A percentile compares a stretch with the other conserved stretches of the same genome.
phyloP scores from a whole-genome alignment of 2,888 invertebrate genomes.

The Tolmerus cingulatus region DNA sequence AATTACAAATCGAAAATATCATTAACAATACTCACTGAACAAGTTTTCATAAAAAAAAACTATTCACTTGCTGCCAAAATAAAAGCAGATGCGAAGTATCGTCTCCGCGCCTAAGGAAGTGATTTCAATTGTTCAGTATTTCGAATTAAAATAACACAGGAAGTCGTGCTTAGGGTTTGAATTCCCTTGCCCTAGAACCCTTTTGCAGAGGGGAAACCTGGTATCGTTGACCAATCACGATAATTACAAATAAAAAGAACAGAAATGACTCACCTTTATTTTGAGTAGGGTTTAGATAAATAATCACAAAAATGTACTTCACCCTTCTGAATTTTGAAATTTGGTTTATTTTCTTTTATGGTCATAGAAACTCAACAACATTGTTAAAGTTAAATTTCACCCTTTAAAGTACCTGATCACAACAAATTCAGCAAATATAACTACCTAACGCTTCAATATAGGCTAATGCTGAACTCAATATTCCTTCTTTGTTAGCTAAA shows the following conservation, averaged over 20 bases:
- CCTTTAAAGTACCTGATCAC: not conserved
- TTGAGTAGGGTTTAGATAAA: not conserved
- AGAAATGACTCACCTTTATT: not conserved
- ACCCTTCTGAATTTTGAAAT: not conserved
- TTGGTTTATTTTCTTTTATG: not conserved
- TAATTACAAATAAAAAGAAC: not conserved
- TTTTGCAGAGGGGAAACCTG: not conserved
- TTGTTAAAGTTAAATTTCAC: too few species aligned
- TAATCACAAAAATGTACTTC: not conserved
- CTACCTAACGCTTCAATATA: not conserved
- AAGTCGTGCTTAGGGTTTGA: not conserved
- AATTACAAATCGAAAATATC: not conserved
- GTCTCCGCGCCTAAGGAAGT: not conserved
- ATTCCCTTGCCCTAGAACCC: not conserved
- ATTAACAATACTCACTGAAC: not conserved
- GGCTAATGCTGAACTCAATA: not conserved
- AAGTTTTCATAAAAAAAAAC: not conserved
- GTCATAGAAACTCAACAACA: not conserved
- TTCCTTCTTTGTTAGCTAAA: not conserved
- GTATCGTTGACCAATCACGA: not conserved
- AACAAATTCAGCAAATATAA: too few species aligned
- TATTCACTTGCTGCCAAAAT: not conserved
- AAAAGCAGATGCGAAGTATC: not conserved
- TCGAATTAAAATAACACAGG: not conserved
- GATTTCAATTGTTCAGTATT: not conserved